A percentile compares a stretch with the other conserved stretches of the same genome.
phyloP scores from a whole-genome alignment of 1,140 invertebrate species.

The Trichomalopsis sarcophagae region DNA sequence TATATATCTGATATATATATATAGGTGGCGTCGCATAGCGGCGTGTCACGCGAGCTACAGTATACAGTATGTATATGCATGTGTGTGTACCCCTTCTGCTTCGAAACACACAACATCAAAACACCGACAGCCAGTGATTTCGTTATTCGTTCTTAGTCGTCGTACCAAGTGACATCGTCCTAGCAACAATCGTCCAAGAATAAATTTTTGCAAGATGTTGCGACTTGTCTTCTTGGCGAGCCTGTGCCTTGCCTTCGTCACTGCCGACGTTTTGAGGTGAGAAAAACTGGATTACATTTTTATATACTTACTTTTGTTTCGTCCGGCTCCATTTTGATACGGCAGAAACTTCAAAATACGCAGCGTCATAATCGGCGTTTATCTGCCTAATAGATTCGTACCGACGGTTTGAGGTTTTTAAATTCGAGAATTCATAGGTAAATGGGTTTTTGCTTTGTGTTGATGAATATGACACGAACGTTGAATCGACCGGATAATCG shows the following conservation, averaged over 20 bases:
- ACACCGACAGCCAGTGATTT: neutral
- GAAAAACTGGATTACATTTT: neutral
- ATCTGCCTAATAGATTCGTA: no score
- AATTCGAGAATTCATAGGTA: no score
- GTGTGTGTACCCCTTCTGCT: no score
- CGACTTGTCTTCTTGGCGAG: slow-evolving; percentile 31
- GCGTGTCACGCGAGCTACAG: no score
- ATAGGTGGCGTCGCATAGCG: neutral
- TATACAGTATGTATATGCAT: no score
- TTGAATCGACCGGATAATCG: no score
- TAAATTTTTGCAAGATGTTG: slow-evolving; percentile 31
- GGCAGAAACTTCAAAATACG: neutral
- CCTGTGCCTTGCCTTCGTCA: slow-evolving; percentile 23
- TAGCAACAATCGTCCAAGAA: neutral
- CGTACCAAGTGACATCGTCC: neutral
- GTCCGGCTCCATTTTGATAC: neutral
- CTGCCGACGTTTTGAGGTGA: slow-evolving; percentile 44
- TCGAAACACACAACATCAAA: neutral
- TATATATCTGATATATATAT: no score
- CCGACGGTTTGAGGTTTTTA: no score
- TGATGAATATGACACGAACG: no score
- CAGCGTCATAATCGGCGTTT: slow-evolving; percentile 12
- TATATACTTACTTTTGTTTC: neutral
- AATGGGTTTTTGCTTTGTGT: no score
- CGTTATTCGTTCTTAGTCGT: neutral